phyloP scores from a whole-genome alignment of 1,140 invertebrate species.

The Aphidius ervi region DNA sequence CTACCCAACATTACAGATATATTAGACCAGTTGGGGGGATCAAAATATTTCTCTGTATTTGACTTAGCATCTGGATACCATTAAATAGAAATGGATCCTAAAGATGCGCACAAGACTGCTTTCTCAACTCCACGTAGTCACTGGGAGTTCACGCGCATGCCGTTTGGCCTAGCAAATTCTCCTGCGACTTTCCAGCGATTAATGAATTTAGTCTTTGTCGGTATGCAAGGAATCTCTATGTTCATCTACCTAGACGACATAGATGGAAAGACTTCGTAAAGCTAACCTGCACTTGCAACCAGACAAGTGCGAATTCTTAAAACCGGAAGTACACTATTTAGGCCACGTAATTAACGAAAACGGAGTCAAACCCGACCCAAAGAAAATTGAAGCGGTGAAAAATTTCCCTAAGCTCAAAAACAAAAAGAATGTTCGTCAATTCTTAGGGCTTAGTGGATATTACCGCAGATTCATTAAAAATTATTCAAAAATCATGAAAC shows the following conservation, averaged over 20 bases:
- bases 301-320: constrained; percentile 40
- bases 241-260: constrained; percentile 39
- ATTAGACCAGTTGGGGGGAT: too few species aligned
- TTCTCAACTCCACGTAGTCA: too few species aligned
- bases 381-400: constrained; percentile 41
- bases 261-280: constrained; percentile 33
- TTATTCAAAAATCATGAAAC: constrained; percentile 38
- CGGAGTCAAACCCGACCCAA: constrained; percentile 46
- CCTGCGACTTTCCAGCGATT: constrained; percentile 29
- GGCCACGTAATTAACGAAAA: constrained; percentile 44
- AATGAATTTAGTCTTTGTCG: constrained; percentile 36
- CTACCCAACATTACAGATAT: too few species aligned
- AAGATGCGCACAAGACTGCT: too few species aligned
- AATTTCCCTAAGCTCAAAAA: constrained; percentile 44
- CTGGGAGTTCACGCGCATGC: not conserved
- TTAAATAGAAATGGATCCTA: too few species aligned
- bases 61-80: too few species aligned
- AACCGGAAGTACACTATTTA: constrained; percentile 46
- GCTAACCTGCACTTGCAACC: constrained; percentile 44
- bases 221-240: constrained; percentile 21
- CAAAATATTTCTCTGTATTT: too few species aligned
- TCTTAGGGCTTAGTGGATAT: constrained; percentile 48
- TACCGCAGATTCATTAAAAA: constrained; percentile 45
- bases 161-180: constrained; percentile 32
- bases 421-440: constrained; percentile 42